These are phyloP conservation scores for Laterallus jamaicensis DNA, from an alignment of 2,113 vertebrate species.

Conservation along the genomic window DNA sequence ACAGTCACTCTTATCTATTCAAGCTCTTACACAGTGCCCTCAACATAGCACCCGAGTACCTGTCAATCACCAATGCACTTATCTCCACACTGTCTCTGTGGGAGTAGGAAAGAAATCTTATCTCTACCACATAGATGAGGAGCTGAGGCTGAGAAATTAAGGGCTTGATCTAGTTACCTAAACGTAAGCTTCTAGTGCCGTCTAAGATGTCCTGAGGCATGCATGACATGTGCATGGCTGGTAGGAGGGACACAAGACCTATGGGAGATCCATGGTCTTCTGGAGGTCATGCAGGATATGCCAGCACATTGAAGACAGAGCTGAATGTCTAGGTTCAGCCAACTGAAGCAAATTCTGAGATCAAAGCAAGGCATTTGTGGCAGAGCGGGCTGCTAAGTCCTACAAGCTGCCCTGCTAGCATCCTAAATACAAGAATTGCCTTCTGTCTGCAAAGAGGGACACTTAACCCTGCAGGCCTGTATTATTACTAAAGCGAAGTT, in stretches of 20 bases:
- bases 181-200: neutral
- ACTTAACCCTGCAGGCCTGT: neutral
- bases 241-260: neutral
- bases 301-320: neutral
- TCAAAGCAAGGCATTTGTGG: neutral
- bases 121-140: neutral
- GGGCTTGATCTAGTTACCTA: neutral
- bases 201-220: neutral
- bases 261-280: neutral
- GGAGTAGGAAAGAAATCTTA: slow-evolving; percentile 3
- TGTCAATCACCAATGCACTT: slow-evolving; percentile 16
- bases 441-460: neutral
- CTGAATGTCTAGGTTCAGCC: neutral
- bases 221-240: neutral
- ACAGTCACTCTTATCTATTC: slow-evolving; percentile 27
- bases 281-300: neutral
- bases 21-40: slow-evolving; percentile 4
- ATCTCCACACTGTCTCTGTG: neutral
- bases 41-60: neutral
- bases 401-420: neutral
- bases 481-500: neutral
- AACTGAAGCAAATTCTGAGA: neutral
- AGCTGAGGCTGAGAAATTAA: slow-evolving; percentile 14
- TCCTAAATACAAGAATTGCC: neutral
- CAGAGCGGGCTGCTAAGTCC: neutral